Evolutionary conservation across 1,140 invertebrate species (phyloP).

Genomic region (Acyrthosiphon pisum): DNA sequence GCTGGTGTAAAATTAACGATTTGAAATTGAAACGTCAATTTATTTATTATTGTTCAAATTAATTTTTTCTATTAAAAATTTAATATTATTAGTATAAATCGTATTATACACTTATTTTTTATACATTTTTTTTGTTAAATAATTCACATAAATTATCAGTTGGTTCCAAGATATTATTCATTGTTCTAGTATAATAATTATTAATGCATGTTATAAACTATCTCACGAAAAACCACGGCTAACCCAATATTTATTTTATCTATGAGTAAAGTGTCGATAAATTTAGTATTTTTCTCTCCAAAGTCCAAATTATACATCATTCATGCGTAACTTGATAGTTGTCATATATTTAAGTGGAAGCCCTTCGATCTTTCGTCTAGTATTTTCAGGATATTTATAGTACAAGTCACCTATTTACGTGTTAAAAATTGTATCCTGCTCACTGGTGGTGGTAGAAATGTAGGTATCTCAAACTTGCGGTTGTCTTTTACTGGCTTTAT

Average conservation of each 20-base stretch:
- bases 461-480: too few species aligned
- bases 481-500: neutral
- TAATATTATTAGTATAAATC: too few species aligned
- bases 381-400: neutral
- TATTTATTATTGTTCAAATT: neutral
- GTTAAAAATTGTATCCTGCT: neutral
- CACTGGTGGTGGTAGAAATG: neutral
- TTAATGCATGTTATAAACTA: neutral
- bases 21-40: neutral
- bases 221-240: too few species aligned
- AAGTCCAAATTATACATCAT: neutral
- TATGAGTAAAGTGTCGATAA: too few species aligned
- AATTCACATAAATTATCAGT: neutral
- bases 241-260: too few species aligned
- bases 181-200: neutral
- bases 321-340: too few species aligned
- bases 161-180: neutral
- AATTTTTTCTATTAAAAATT: neutral
- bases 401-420: too few species aligned
- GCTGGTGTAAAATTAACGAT: neutral
- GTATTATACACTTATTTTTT: too few species aligned
- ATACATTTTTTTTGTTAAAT: neutral
- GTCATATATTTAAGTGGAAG: too few species aligned
- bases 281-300: neutral
- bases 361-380: too few species aligned